A percentile compares a stretch with the other conserved stretches of the same genome.
Conservation (phyloP, 2,888 invertebrate species). For the Drosophila borborema region DNA sequence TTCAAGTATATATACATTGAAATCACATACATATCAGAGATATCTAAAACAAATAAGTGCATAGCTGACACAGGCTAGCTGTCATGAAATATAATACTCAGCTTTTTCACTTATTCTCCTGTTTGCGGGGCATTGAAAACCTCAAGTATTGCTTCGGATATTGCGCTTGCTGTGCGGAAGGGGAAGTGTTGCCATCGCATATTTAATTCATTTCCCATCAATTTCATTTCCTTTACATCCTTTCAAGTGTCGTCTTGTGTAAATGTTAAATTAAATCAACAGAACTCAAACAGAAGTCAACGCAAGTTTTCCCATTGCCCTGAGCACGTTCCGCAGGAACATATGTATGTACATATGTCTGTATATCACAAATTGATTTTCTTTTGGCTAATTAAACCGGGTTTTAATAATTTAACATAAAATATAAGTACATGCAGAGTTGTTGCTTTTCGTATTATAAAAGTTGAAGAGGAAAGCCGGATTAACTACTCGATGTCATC, state of each 20-base stretch:
- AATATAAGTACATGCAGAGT: slow-evolving; percentile 25
- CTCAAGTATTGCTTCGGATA: neutral
- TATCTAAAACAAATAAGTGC: neutral
- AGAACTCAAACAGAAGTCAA: slow-evolving; percentile 28
- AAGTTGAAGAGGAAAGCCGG: neutral
- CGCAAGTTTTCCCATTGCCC: slow-evolving; percentile 18
- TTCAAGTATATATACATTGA: neutral
- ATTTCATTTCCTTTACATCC: slow-evolving; percentile 50
- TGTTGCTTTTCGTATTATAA: slow-evolving; percentile 24
- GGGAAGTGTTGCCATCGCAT: slow-evolving; percentile 20
- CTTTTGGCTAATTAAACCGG: slow-evolving; percentile 15
- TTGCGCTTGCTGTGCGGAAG: neutral
- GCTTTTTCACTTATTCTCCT: no score
- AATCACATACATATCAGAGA: neutral
- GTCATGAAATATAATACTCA: neutral
- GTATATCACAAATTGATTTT: slow-evolving; percentile 43
- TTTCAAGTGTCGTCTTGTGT: slow-evolving; percentile 53
- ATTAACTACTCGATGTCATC: slow-evolving; percentile 58
- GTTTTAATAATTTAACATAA: slow-evolving; percentile 19
- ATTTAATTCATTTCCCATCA: slow-evolving; percentile 30
- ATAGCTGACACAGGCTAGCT: neutral
- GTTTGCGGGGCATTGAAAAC: neutral
- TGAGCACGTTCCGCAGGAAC: slow-evolving; percentile 1
- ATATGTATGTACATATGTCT: no score
- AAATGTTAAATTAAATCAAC: slow-evolving; percentile 53